A percentile compares a stretch with the other conserved stretches of the same genome.
These are phyloP conservation scores for Arctopsyche grandis DNA, from an alignment of 1,140 invertebrate genomes.

Conservation along the genomic window DNA sequence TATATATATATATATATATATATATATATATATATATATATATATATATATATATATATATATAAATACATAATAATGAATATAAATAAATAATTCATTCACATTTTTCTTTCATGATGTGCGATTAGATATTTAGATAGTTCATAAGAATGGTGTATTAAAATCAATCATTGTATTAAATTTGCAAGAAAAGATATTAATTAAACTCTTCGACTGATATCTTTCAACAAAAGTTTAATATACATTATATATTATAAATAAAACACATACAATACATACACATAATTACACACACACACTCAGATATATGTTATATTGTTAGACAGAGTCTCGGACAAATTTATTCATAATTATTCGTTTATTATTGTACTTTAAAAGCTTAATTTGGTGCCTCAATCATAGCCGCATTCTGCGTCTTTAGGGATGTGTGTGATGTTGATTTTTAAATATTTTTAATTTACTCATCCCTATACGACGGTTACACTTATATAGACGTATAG, in stretches of 20 bases:
- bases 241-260: not conserved
- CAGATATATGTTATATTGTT: no score
- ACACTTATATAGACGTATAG: not conserved
- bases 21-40: no score
- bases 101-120: not conserved
- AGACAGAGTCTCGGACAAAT: no score
- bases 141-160: conserved; percentile 2
- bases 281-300: not conserved
- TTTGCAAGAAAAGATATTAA: not conserved
- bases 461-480: not conserved
- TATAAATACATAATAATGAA: no score
- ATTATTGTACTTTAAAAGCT: not conserved
- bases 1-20: no score
- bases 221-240: conserved; percentile 1
- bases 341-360: not conserved
- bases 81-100: not conserved
- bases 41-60: no score
- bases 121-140: conserved; percentile 26
- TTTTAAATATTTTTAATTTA: not conserved
- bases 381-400: conserved; percentile 14
- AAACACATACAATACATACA: not conserved
- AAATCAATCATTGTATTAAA: conserved; percentile 6
- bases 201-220: conserved; percentile 21
- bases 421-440: not conserved
- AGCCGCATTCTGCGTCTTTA: not conserved